Percentiles rank a stretch among this genome's conserved stretches.
Conservation (phyloP, 2,888 invertebrate species). For the Osedax fenrisi region DNA sequence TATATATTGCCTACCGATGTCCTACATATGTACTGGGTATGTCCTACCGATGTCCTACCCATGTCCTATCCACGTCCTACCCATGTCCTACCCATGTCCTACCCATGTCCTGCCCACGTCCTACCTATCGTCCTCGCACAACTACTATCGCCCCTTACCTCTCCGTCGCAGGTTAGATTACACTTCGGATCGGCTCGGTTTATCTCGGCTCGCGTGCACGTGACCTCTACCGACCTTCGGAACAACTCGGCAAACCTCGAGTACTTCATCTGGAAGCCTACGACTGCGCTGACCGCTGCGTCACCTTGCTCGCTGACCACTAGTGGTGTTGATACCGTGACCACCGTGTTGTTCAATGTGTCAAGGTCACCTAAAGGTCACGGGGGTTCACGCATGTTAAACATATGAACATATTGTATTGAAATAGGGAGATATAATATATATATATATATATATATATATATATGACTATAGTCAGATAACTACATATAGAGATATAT, state of each 20-base stretch:
- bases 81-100: too few species aligned
- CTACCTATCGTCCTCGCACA: too few species aligned
- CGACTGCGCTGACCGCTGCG: constrained; percentile 39
- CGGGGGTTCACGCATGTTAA: background rate
- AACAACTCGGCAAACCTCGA: constrained; percentile 23
- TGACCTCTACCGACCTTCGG: too few species aligned
- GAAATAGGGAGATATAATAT: too few species aligned
- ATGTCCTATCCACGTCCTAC: too few species aligned
- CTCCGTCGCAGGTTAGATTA: constrained; percentile 13
- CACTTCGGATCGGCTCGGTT: constrained; percentile 15
- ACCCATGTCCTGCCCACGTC: too few species aligned
- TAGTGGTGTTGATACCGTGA: constrained; percentile 40
- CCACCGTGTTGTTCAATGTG: constrained; percentile 33
- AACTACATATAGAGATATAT: background rate
- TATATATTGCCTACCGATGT: too few species aligned
- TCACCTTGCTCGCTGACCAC: constrained; percentile 31
- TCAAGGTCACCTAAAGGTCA: background rate
- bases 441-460: background rate
- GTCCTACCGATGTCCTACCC: too few species aligned
- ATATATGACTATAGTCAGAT: too few species aligned
- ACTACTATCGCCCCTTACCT: constrained; percentile 3
- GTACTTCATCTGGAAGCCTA: constrained; percentile 41
- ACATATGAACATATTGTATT: background rate
- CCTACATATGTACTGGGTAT: too few species aligned
- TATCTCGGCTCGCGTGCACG: too few species aligned